phyloP scores from a whole-genome alignment of 2,888 invertebrate genomes.

The Plagodis dolabraria region DNA sequence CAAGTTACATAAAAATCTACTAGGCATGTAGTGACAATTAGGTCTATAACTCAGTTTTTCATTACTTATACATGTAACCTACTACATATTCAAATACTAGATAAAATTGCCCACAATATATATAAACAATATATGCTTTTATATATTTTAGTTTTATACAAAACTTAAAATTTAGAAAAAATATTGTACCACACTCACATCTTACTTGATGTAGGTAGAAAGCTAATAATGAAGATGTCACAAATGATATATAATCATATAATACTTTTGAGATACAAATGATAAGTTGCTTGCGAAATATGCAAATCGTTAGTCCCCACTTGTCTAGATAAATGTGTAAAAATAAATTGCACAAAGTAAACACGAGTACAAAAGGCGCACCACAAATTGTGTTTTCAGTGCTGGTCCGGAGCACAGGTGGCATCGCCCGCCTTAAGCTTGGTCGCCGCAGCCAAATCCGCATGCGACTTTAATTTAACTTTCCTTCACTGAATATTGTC shows the following conservation, averaged over 20 bases:
- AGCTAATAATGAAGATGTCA: neutral
- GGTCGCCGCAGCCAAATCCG: slow-evolving; percentile 70
- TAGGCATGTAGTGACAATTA: no score
- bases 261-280: no score
- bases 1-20: no score
- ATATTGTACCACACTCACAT: no score
- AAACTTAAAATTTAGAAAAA: no score
- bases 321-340: slow-evolving; percentile 50
- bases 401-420: slow-evolving; percentile 69
- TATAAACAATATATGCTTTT: no score
- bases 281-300: slow-evolving; percentile 4
- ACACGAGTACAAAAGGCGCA: slow-evolving; percentile 67
- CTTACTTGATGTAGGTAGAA: no score
- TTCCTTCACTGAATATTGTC: slow-evolving; percentile 74
- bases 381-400: slow-evolving; percentile 78
- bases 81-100: no score
- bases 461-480: slow-evolving; percentile 82
- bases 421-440: slow-evolving; percentile 64
- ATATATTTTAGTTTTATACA: no score
- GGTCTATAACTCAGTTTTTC: no score
- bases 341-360: slow-evolving; percentile 73
- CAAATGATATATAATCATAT: neutral
- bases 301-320: slow-evolving; percentile 19
- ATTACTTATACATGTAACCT: no score
- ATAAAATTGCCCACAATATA: no score